Percentiles rank a stretch among this genome's conserved stretches.
Evolutionary conservation across 1,140 invertebrate genomes (phyloP).

Genomic region (Rhyacophila brunnea): DNA sequence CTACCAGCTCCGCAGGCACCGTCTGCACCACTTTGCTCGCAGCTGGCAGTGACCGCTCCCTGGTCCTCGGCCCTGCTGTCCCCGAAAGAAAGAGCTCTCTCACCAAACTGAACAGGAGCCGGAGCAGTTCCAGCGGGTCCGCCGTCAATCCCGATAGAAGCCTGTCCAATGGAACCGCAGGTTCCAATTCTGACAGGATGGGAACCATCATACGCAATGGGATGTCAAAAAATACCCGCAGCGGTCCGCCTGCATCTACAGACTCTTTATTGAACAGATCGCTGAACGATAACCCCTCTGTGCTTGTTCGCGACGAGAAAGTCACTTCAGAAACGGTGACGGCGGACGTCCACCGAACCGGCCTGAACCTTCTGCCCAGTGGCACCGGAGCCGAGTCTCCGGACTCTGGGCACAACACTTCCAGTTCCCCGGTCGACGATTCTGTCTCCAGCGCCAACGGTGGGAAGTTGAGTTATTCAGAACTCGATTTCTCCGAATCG

Average conservation of each 20-base stretch:
- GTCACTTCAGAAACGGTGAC: constrained; percentile 24
- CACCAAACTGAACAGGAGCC: constrained; percentile 51
- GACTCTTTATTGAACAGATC: not conserved
- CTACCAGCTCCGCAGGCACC: constrained; percentile 85
- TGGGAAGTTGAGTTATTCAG: constrained; percentile 67
- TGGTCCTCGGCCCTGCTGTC: constrained; percentile 65
- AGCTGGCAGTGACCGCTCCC: constrained; percentile 56
- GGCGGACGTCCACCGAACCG: constrained; percentile 25
- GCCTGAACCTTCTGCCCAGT: not conserved
- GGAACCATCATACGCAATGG: constrained; percentile 57
- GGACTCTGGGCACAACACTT: constrained; percentile 78
- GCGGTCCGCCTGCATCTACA: not conserved
- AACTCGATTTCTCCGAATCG: constrained; percentile 75
- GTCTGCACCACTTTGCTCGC: constrained; percentile 79
- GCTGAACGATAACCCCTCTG: constrained; percentile 2
- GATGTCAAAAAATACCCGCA: constrained; percentile 18
- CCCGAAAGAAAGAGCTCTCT: constrained; percentile 74
- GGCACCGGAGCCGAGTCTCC: constrained; percentile 63
- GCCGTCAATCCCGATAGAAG: constrained; percentile 60
- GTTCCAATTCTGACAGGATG: constrained; percentile 54
- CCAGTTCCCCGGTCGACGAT: constrained; percentile 76
- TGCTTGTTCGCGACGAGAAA: not conserved
- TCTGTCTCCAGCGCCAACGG: constrained; percentile 64
- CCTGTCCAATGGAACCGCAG: constrained; percentile 55
- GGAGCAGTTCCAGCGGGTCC: constrained; percentile 50